Evolutionary conservation across 2,797 vertebrate genomes (phyloP).

Genomic region (Triplophysa bombifrons): DNA sequence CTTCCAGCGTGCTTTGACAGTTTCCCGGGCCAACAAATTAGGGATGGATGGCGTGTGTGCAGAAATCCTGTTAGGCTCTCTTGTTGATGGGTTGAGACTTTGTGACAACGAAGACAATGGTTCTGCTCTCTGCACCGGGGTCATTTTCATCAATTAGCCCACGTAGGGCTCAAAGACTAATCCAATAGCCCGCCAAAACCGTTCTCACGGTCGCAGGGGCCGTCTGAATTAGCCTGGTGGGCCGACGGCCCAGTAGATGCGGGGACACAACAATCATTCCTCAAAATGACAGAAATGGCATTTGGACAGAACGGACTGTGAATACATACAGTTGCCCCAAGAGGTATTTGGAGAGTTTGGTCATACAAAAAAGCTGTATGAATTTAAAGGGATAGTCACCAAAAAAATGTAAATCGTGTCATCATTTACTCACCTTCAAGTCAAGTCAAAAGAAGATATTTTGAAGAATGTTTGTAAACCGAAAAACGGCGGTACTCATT

Average conservation of each 20-base stretch:
- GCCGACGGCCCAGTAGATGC: conserved; percentile 61
- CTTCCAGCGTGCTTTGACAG: conserved; percentile 52
- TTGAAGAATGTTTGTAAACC: too few relatives aligned
- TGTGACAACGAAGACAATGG: conserved; percentile 71
- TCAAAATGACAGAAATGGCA: conserved; percentile 44
- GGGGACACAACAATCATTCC: conserved; percentile 63
- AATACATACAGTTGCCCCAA: conserved; percentile 3
- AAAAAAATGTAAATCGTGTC: too few relatives aligned
- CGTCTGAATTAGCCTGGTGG: conserved; percentile 67
- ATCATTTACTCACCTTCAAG: too few relatives aligned
- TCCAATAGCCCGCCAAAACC: conserved; percentile 70
- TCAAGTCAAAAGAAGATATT: too few relatives aligned
- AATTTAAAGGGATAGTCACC: background rate
- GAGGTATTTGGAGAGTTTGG: background rate
- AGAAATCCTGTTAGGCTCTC: conserved; percentile 75
- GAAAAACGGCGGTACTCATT: too few relatives aligned
- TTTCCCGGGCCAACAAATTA: conserved; percentile 71
- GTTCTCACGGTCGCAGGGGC: conserved; percentile 73
- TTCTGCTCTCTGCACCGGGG: conserved; percentile 66
- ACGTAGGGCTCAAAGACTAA: conserved; percentile 73
- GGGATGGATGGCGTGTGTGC: conserved; percentile 71
- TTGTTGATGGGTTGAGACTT: conserved; percentile 69
- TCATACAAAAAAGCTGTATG: background rate
- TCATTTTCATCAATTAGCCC: conserved; percentile 79
- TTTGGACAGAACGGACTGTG: conserved; percentile 20